Evolutionary conservation across 2,113 vertebrate species (phyloP), one percentile per base, ranked within the genome.

Genomic region (Actinemys pallida): DNA sequence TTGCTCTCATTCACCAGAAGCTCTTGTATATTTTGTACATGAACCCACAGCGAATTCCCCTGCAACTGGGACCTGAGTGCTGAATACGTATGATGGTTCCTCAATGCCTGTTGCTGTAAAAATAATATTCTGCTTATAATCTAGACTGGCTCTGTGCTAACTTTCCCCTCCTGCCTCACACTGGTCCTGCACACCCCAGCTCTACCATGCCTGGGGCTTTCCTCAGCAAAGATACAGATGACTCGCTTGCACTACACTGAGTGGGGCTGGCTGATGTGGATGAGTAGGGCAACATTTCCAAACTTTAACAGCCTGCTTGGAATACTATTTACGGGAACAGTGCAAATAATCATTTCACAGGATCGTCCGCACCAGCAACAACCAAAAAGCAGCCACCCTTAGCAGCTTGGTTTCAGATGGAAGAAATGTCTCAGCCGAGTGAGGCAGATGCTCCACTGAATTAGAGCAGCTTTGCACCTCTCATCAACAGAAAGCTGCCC

Each of bases 11-110:
- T 50, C 47, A 72, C 17, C 20, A 39, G 19, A 20, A n/a, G 35
- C 20, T 72, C 65, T 10, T 20, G 17, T 72, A 39, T 39, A 39
- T 19, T 72, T 72, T 72, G 19, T 35, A n/a, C 35, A 72, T 5
- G n/a, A 39, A 72, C n/a, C 65, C 17, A 19, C 16, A 72, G 20
- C 8, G 9, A 72, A 72, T 82, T 8, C 2, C 62, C 17, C 42
- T 54, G 50, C 52, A 24, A 35, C 85, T 54, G 42, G 39, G 62
- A 22, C 4, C 25, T 0, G 2, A 5, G 2, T 0, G 4, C 65
- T 86, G 56, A 56, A 86, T 85, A 12, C 39, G 4, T n/a, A 9
- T n/a, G 19, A 9, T 35, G 31, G 4, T 35, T 65, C 31, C 62
- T 65, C 62, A 17, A 1, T 19, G 31, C 13, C 13, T 35, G 62